Percentiles rank a stretch among this genome's conserved stretches.
phyloP scores from a whole-genome alignment of 2,888 invertebrate genomes.

The Helleia helle region DNA sequence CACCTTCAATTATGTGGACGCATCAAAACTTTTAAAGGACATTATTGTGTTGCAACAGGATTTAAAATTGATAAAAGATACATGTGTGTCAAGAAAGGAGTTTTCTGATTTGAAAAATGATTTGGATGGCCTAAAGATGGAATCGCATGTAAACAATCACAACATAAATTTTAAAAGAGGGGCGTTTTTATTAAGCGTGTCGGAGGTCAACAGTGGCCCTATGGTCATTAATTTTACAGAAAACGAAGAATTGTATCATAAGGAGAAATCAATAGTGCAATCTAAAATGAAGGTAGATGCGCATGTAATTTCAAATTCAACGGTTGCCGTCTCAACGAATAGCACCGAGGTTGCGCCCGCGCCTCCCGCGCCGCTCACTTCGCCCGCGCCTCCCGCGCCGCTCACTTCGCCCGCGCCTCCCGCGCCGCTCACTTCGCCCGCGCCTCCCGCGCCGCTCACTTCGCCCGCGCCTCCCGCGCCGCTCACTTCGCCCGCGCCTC shows the following conservation, averaged over 20 bases:
- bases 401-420: too few species aligned
- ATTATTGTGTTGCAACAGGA: conserved; percentile 5
- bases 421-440: too few species aligned
- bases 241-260: background rate
- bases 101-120: conserved; percentile 5
- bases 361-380: too few species aligned
- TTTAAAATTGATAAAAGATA: conserved; percentile 8
- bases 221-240: background rate
- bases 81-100: conserved; percentile 8
- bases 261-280: background rate
- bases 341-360: too few species aligned
- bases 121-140: background rate
- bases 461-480: too few species aligned
- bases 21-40: conserved; percentile 13
- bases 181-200: conserved; percentile 7
- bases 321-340: too few species aligned
- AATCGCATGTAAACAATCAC: background rate
- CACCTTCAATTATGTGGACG: conserved; percentile 19
- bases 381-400: too few species aligned
- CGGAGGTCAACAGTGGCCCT: background rate
- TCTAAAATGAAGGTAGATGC: background rate
- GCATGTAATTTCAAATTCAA: too few species aligned
- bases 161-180: conserved; percentile 9
- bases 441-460: too few species aligned
- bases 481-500: too few species aligned